Evolutionary conservation across 1,140 invertebrate species (phyloP), one percentile per base, ranked within the genome.

Genomic region (Papilio polytes): DNA sequence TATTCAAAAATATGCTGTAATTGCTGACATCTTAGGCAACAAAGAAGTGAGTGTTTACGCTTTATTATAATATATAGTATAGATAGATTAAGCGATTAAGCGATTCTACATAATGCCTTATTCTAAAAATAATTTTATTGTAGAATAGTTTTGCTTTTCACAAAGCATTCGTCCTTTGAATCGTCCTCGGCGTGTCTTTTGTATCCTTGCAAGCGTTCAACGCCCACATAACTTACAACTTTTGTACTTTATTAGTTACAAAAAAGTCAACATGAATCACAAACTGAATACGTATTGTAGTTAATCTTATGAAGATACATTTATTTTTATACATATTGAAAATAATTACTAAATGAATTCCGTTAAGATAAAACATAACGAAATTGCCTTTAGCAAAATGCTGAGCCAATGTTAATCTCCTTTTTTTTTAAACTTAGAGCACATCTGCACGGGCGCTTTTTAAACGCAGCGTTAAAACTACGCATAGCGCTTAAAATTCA

Each of bases 161-260:
- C 2, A 22, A 59, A 9, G 56, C 56, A 12, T 66, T 66, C 2
- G 13, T 48, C 46, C 59, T 66, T 66, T 66, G 59, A 66, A 31
- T 66, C 10, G 59, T 66, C 22, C 10, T 26, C 22, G 12, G 18
- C 3, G 22, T 18, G 59, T 66, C 59, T 31, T 66, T 66, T 66
- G 20, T 59, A 66, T 13, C 22, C 22, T 66, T 31, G 22, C 10
- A 66, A 26, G 12, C 22, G 22, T 26, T 56, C 56, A 63, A 63
- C 56, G 56, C 59, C 59, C 59, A 66, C 59, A 15, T 26, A 66
- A 66, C 10, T 26, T 26, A 66, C 10, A 66, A 66, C 10, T 26
- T 66, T 66, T 66, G 3, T 66, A 66, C 26, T 66, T 66, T 66
- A 66, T 66, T 66, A 66, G 10, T 66, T 12, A 13, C 8, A 66